Evolutionary conservation across 2,113 vertebrate genomes (phyloP), one percentile per base, ranked within the genome.

Genomic region (Arenaria interpres): DNA sequence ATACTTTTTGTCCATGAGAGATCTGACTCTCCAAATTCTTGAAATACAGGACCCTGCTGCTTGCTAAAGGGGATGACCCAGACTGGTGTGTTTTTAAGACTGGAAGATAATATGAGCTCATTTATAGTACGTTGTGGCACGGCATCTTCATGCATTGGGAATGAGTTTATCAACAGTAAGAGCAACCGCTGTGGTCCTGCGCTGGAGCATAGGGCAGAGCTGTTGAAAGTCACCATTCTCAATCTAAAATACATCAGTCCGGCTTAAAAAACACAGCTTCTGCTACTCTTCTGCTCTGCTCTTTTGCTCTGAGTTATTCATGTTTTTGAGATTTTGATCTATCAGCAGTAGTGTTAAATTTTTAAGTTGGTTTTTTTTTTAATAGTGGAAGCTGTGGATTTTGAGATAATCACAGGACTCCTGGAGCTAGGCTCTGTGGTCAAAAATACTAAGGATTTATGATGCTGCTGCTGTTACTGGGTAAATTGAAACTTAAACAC

Each of bases 321-420:
- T 11, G 8, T 13, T 12, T 90, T 71, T 50, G 64, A 90, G 54
- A 59, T 91, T 93, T 85, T 72, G 60, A 18, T 24, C 13, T 80
- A 0, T 39, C 35, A 21, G 0, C 0, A 2, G 25, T n/a, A 64
- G 30, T n/a, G 59, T 10, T 23, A 59, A 72, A 28, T 1, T 0
- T 81, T 54, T 10, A 30, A 23, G 23, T 48, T 48, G n/a, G n/a
- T 23, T 48, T 88, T 77, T 14, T 35, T 72, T 72, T 41, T 77
- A 46, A 18, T 54, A 51, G 27, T 83, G 54, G 56, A 78, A 85
- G 56, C 30, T 78, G 39, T 22, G 4, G 3, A 18, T 30, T 88
- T 79, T 68, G 23, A 72, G 64, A 7, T 75, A n/a, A 37, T 81
- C 22, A 21, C 32, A 43, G 57, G 43, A 50, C 14, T 85, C 53